Evolutionary conservation across 1,140 invertebrate species (phyloP), one percentile per base, ranked within the genome.

Genomic region (Aphidius ervi): DNA sequence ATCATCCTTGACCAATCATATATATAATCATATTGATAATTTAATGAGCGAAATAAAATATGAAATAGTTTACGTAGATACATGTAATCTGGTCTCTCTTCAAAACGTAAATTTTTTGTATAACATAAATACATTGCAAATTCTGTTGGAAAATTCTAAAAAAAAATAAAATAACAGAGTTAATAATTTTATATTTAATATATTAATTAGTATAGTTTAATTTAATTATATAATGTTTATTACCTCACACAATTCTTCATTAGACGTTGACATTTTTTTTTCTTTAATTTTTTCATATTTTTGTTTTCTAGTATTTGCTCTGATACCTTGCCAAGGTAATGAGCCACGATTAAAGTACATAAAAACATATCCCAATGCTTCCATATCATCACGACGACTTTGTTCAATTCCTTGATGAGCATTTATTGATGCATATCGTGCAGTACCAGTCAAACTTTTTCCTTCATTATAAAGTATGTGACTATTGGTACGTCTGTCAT

Each of bases 1-100:
- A 98, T 97, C 71, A 99, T 83, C 90, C 98, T 93, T 64, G 96
- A 99, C 98, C 98, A 99, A 81, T 99, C 97, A 82, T 99, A 99
- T 65, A 93, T 95, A 82, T 99, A 99, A 82, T 99, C 97, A 80
- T 99, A 98, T 81, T 98, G 95, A 81, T 98, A 95, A 82, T 98
- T 99, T 68, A 99, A 86, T 64, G 97, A 99, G 72, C 97, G 91
- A 86, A 99, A 99, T 72, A 99, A 86, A 77, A 99, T 99, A 71
- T 96, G 91, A 84, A 97, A 98, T 73, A 97, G 78, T 81, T 98
- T 95, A 74, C 95, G 87, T 59, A 98, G 86, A 83, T 98, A 98
- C 94, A 97, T 97, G 80, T 99, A 99, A 78, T 99, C 96, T 20
- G 96, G 96, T 56, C 89, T 87, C 78, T 98, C 96, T 76, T 98